A percentile compares a stretch with the other conserved stretches of the same genome.
These are phyloP conservation scores for Coelogynopora nodosa DNA, from an alignment of 2,888 invertebrate genomes.

Conservation along the genomic window DNA sequence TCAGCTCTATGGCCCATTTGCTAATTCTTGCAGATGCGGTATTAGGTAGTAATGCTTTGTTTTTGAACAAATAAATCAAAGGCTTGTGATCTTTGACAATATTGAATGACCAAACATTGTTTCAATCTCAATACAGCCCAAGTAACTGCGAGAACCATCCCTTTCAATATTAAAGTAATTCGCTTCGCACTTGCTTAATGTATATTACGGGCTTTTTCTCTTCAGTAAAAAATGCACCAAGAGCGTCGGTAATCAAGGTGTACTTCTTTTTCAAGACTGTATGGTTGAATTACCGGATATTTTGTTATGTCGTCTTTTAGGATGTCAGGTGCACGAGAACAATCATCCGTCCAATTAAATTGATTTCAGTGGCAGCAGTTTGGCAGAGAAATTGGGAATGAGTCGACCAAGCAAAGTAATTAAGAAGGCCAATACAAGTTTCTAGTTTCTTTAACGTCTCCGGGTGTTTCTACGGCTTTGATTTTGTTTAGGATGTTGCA, in stretches of 20 bases:
- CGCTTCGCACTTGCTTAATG: neutral
- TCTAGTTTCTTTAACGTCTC: neutral
- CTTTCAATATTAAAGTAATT: neutral
- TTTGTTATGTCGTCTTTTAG: conserved; percentile 1
- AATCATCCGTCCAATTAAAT: neutral
- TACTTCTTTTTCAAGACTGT: neutral
- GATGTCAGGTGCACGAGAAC: neutral
- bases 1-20: neutral
- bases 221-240: neutral
- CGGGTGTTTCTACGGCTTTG: neutral
- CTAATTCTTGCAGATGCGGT: neutral
- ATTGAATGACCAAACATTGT: neutral
- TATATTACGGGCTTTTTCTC: neutral
- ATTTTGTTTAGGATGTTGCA: neutral
- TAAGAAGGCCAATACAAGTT: neutral
- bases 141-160: neutral
- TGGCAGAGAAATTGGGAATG: neutral
- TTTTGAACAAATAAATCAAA: neutral
- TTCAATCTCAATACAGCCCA: neutral
- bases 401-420: neutral
- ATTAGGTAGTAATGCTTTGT: neutral
- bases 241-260: conserved; percentile 1
- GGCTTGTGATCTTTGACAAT: neutral
- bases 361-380: neutral
- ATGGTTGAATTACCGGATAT: conserved; percentile 8